phyloP scores from a whole-genome alignment of 2,888 invertebrate genomes.

The Macaria liturata region DNA sequence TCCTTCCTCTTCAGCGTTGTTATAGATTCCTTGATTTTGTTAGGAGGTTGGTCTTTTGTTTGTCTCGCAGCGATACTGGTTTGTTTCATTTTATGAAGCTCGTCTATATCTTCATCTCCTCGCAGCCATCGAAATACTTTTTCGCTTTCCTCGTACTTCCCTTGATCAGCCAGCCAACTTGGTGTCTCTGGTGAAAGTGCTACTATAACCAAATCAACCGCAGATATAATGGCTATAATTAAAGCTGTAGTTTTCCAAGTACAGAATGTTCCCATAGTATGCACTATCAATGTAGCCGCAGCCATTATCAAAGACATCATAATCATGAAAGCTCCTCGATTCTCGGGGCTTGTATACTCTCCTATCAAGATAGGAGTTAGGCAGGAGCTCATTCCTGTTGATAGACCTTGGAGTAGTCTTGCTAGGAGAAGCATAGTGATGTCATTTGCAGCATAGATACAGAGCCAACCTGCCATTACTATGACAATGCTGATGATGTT shows the following conservation, averaged over 20 bases:
- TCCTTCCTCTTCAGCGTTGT: constrained; percentile 57
- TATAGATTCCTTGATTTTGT: constrained; percentile 23
- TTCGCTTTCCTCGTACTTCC: constrained; percentile 78
- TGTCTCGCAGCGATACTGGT: constrained; percentile 45
- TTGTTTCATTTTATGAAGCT: constrained; percentile 60
- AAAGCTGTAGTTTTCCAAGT: constrained; percentile 81
- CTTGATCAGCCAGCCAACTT: constrained; percentile 84
- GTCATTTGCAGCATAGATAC: constrained; percentile 63
- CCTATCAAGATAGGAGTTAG: constrained; percentile 78
- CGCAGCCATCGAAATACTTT: constrained; percentile 81
- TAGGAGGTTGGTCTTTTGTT: constrained; percentile 58
- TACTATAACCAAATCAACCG: constrained; percentile 67
- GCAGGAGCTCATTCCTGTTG: constrained; percentile 77
- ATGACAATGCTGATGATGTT: constrained; percentile 72
- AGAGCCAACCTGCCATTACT: constrained; percentile 74
- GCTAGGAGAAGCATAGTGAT: constrained; percentile 56
- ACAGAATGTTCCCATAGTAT: constrained; percentile 83
- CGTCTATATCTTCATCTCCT: constrained; percentile 71
- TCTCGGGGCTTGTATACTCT: constrained; percentile 82
- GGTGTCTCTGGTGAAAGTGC: constrained; percentile 84
- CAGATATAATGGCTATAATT: constrained; percentile 67
- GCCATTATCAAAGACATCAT: constrained; percentile 83
- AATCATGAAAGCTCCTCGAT: constrained; percentile 84
- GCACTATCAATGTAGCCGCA: constrained; percentile 84
- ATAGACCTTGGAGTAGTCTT: constrained; percentile 63